These are phyloP conservation scores for Amyelois transitella DNA, from an alignment of 1,140 invertebrate genomes.

Conservation along the genomic window DNA sequence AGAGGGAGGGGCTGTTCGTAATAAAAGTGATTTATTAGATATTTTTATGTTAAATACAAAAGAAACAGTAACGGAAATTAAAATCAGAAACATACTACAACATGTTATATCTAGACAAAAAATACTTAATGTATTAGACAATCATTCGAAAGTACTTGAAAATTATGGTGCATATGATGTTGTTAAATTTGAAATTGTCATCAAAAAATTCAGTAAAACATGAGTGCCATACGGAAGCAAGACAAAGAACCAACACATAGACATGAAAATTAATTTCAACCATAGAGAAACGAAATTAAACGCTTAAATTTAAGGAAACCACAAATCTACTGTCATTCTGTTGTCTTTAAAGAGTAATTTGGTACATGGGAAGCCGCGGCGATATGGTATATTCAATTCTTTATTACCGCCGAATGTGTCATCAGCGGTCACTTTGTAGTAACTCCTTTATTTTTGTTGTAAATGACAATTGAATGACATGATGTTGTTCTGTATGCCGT, in stretches of 20 bases:
- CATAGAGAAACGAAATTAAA: not conserved
- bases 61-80: not conserved
- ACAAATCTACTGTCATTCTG: not conserved
- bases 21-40: not conserved
- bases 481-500: not conserved
- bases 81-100: no score
- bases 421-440: not conserved
- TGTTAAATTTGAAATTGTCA: no score
- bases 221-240: no score
- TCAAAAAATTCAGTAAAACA: no score
- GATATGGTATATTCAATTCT: not conserved
- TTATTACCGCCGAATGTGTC: not conserved
- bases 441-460: not conserved
- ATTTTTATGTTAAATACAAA: not conserved
- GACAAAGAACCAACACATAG: not conserved
- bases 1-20: constrained; percentile 33
- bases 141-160: no score
- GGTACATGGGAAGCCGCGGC: not conserved
- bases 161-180: no score
- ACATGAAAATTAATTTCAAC: not conserved
- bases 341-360: not conserved
- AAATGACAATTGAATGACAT: not conserved
- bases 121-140: no score
- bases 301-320: not conserved
- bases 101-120: no score